Evolutionary conservation across 2,888 invertebrate genomes (phyloP), one percentile per base, ranked within the genome.

Genomic region (Ectemnius lituratus): DNA sequence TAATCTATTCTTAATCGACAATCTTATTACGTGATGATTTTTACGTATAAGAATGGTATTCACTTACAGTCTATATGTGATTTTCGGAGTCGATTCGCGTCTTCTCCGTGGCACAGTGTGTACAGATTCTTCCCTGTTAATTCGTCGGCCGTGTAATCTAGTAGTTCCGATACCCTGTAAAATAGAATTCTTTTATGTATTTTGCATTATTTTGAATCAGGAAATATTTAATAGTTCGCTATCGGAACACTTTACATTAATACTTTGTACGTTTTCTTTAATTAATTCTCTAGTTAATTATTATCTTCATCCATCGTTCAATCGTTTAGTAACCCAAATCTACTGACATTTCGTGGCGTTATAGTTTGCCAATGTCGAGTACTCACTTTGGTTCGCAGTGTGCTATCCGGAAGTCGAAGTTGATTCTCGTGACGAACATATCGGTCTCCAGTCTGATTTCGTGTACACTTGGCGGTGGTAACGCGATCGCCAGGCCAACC

Each of bases 401-500:
- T 78, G 98, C 97, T 93, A 99, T 96, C 92, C 97, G 95, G 92
- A 99, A 97, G 92, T 98, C 98, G 87, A 98, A 98, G 91, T 96
- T 97, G 88, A 99, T 96, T 88, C 98, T 94, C 75, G 97, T 98
- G 86, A 99, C 98, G 91, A 99, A 99, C 97, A 97, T 97, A 90
- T 97, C 97, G 67, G 96, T 95, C 91, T 98, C 98, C 85, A 99
- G 93, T 84, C 98, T 94, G 86, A 98, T 97, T 92, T 99, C 99
- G 90, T 99, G 98, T 80, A 99, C 97, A 80, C 98, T 98, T 13
- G 99, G 98, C 13, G 99, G 98, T 60, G 99, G 99, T 82, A 99
- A 92, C 11, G 98, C 99, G 84, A 99, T 98, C 82, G 98, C 99
- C 85, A 99, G 90, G 4, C 97, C 98, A 71, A 98, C 98, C 96